Conservation (phyloP, 2,797 vertebrate species). For the Podargus strigoides region DNA sequence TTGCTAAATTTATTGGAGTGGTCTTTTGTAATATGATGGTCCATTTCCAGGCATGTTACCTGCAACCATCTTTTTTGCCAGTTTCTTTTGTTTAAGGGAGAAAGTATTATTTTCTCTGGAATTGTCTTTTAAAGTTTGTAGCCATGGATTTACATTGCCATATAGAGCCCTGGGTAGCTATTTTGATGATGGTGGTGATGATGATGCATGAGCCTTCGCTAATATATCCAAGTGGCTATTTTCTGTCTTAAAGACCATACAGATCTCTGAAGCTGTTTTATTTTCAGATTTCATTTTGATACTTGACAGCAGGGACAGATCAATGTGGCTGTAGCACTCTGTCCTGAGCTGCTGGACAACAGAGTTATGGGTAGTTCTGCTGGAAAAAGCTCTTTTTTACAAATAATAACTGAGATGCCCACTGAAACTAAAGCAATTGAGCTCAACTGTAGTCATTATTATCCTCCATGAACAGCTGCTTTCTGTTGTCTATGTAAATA, state of each 20-base stretch:
- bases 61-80: neutral
- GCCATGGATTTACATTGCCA: neutral
- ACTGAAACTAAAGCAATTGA: neutral
- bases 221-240: neutral
- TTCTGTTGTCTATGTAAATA: neutral
- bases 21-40: neutral
- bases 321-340: neutral
- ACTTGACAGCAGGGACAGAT: neutral
- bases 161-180: neutral
- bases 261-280: neutral
- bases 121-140: neutral
- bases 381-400: neutral
- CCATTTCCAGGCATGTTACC: neutral
- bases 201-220: neutral
- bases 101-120: neutral
- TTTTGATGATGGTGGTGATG: neutral
- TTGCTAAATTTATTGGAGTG: neutral
- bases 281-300: neutral
- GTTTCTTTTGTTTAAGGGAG: neutral
- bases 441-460: neutral
- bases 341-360: neutral
- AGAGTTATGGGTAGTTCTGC: neutral
- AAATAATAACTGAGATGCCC: neutral
- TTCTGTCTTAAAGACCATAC: neutral
- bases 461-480: neutral